Conservation (phyloP, 1,140 invertebrate species). For the Linepithema humile region DNA sequence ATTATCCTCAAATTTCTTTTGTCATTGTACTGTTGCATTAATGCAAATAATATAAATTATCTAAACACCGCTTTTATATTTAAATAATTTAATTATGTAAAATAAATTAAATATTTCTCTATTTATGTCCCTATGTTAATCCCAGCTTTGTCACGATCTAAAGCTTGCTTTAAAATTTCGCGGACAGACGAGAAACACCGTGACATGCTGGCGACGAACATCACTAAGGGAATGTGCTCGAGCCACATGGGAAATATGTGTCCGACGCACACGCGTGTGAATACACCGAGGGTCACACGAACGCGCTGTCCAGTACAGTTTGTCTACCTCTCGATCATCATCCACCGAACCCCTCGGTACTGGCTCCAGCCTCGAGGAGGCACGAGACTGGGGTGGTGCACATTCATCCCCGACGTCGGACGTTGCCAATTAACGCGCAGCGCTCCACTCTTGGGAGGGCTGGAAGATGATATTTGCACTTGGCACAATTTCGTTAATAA, state of each 20-base stretch:
- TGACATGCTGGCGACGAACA: slow-evolving; percentile 37
- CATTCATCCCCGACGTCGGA: slow-evolving; percentile 44
- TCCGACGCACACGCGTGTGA: slow-evolving; percentile 32
- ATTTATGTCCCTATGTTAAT: neutral
- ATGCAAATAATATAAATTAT: no score
- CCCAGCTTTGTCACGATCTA: neutral
- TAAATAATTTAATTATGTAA: no score
- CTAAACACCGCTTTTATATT: no score
- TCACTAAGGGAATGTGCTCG: slow-evolving; percentile 50
- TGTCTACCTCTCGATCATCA: slow-evolving; percentile 67
- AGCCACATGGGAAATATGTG: slow-evolving; percentile 67
- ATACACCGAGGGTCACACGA: slow-evolving; percentile 32
- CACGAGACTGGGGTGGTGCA: neutral
- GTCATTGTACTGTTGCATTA: no score
- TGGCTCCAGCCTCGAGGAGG: slow-evolving; percentile 20
- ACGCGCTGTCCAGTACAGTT: slow-evolving; percentile 49
- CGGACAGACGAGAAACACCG: slow-evolving; percentile 12
- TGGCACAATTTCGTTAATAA: slow-evolving; percentile 55
- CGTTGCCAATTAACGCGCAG: slow-evolving; percentile 47
- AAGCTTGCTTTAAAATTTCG: slow-evolving; percentile 29
- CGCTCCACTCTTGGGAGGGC: slow-evolving; percentile 18
- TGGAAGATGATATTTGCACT: slow-evolving; percentile 42
- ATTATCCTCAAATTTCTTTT: neutral
- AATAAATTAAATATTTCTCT: no score
- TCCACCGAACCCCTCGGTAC: slow-evolving; percentile 35